Evolutionary conservation across 1,140 invertebrate genomes (phyloP), one percentile per base, ranked within the genome.

Genomic region (Lepidostoma basale): DNA sequence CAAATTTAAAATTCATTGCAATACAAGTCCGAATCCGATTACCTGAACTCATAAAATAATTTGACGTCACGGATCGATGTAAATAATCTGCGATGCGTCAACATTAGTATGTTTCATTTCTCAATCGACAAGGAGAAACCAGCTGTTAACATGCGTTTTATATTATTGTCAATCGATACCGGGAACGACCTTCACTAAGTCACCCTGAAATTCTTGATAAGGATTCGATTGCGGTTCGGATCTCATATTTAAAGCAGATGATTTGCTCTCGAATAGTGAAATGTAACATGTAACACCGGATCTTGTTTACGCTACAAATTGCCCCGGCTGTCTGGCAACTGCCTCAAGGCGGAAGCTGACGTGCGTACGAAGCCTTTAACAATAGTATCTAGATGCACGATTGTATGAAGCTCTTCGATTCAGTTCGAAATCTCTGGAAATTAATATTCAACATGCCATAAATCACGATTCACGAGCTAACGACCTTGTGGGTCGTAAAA

Each of bases 181-280:
- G 30, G 56, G 44, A 63, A 69, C 62, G 56, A 33, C 68, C 68
- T 69, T 69, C 45, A 28, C 54, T 64, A 62, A 54, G 49, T 70
- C 62, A 66, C 63, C 62, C 54, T 70, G 68, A 67, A 66, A 67
- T 56, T 66, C 62, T 54, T 67, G 56, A 66, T 58, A 64, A 58
- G 42, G 49, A 33, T 26, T 65, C 54, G 25, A 54, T 54, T 30
- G 30, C n/a, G n/a, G n/a, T n/a, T n/a, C n/a, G n/a, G n/a, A n/a
- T n/a, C n/a, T n/a, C n/a, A n/a, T n/a, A n/a, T n/a, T n/a, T n/a
- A n/a, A n/a, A n/a, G n/a, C n/a, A n/a, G n/a, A n/a, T n/a, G n/a
- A n/a, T n/a, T n/a, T n/a, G n/a, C n/a, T n/a, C n/a, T n/a, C n/a
- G n/a, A n/a, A n/a, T n/a, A n/a, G n/a, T n/a, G n/a, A n/a, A n/a